phyloP scores from a whole-genome alignment of 2,113 vertebrate species.

The Microcebus lehilahytsara region DNA sequence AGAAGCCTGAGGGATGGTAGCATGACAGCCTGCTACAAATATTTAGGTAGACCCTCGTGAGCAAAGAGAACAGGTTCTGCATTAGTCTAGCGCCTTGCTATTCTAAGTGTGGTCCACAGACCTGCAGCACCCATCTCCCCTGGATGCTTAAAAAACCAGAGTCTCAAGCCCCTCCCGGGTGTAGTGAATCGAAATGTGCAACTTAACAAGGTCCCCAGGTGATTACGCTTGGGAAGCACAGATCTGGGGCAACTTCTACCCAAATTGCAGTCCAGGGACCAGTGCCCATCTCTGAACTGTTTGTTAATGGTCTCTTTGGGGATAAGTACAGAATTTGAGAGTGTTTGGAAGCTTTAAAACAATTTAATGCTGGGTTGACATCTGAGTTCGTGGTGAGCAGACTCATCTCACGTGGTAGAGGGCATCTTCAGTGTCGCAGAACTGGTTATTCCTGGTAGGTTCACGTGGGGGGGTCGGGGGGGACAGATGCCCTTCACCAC shows the following conservation, averaged over 20 bases:
- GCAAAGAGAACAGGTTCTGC: neutral
- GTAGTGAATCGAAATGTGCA: fast-evolving
- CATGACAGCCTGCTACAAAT: neutral
- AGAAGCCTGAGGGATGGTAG: neutral
- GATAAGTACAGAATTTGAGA: neutral
- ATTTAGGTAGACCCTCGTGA: neutral
- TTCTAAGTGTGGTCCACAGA: neutral
- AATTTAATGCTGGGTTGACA: neutral
- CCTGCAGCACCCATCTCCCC: neutral
- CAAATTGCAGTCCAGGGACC: neutral
- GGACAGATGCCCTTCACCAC: neutral
- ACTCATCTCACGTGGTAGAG: too few relatives aligned
- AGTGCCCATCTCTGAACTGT: neutral
- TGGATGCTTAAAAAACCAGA: neutral
- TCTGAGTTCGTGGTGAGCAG: too few relatives aligned
- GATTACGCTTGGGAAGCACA: neutral
- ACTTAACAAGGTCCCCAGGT: neutral
- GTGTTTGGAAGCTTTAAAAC: neutral
- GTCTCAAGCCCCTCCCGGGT: neutral
- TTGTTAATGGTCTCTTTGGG: neutral
- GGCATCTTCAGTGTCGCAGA: neutral
- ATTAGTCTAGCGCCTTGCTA: neutral
- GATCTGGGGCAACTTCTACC: neutral
- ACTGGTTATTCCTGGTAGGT: neutral
- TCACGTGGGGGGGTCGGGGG: neutral